Conservation (phyloP, 1,140 invertebrate species). For the Procambarus virginalis region DNA sequence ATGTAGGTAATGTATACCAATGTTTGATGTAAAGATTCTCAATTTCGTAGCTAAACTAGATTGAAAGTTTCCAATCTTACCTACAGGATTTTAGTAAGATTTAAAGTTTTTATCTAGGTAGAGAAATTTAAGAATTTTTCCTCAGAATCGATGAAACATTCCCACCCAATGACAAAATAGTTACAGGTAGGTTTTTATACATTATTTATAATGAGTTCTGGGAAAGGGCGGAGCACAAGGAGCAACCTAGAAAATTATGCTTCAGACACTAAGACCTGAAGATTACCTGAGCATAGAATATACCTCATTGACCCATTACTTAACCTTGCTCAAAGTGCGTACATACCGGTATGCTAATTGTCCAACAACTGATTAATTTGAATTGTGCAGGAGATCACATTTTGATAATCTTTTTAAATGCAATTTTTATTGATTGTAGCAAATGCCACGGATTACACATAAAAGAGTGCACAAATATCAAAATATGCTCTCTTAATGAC, state of each 20-base stretch:
- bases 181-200: constrained; percentile 36
- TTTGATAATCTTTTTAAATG: constrained; percentile 9
- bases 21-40: constrained; percentile 26
- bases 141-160: background rate
- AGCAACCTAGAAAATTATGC: constrained; percentile 50
- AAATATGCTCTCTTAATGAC: constrained; percentile 23
- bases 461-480: constrained; percentile 35
- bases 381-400: constrained; percentile 19
- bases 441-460: background rate
- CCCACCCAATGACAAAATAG: constrained; percentile 16
- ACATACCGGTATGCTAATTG: constrained; percentile 32
- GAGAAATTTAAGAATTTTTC: background rate
- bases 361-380: constrained; percentile 16
- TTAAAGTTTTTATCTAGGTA: constrained; percentile 1
- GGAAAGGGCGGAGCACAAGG: constrained; percentile 62
- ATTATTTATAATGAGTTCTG: constrained; percentile 49
- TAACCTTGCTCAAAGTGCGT: constrained; percentile 66
- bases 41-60: constrained; percentile 8
- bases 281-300: constrained; percentile 33
- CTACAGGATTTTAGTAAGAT: background rate
- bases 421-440: constrained; percentile 3
- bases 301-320: constrained; percentile 43
- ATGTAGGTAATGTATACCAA: constrained; percentile 4
- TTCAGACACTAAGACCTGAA: constrained; percentile 33
- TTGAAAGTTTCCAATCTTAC: constrained; percentile 21